phyloP scores from a whole-genome alignment of 2,888 invertebrate genomes.

The Athalia circularis region DNA sequence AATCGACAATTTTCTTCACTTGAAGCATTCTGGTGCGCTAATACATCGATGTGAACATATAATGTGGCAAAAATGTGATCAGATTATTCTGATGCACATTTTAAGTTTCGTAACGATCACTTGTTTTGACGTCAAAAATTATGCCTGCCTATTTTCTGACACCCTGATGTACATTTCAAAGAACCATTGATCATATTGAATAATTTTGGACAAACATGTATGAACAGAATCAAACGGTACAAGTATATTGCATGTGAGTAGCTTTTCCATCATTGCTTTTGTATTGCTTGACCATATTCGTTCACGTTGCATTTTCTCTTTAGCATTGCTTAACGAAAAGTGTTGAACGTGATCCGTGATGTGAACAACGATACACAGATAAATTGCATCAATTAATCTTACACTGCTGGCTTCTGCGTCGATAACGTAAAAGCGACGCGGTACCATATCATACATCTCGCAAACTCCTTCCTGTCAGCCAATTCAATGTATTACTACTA shows the following conservation, averaged over 20 bases:
- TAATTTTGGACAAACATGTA: too few species aligned
- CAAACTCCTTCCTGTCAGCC: conserved; percentile 67
- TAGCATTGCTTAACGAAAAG: background rate
- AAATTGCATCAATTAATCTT: conserved; percentile 59
- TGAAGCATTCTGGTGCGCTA: conserved; percentile 26
- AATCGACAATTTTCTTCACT: background rate
- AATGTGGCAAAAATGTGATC: conserved; percentile 9
- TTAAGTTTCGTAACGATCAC: background rate
- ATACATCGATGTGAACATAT: conserved; percentile 33
- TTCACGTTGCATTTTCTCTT: background rate
- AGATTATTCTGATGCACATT: background rate
- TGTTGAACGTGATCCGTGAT: conserved; percentile 33
- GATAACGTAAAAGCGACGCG: conserved; percentile 72
- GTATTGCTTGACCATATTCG: too few species aligned
- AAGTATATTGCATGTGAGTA: too few species aligned
- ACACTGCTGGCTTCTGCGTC: conserved; percentile 66
- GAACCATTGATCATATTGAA: too few species aligned
- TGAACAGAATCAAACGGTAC: too few species aligned
- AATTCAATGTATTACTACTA: conserved; percentile 55
- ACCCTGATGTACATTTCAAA: too few species aligned
- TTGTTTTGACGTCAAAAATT: background rate
- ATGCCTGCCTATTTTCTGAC: too few species aligned
- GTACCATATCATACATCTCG: conserved; percentile 69
- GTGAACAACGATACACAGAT: conserved; percentile 43
- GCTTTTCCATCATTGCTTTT: too few species aligned